A percentile compares a stretch with the other conserved stretches of the same genome.
Evolutionary conservation across 2,113 vertebrate genomes (phyloP).

Genomic region (Gymnarchus niloticus): DNA sequence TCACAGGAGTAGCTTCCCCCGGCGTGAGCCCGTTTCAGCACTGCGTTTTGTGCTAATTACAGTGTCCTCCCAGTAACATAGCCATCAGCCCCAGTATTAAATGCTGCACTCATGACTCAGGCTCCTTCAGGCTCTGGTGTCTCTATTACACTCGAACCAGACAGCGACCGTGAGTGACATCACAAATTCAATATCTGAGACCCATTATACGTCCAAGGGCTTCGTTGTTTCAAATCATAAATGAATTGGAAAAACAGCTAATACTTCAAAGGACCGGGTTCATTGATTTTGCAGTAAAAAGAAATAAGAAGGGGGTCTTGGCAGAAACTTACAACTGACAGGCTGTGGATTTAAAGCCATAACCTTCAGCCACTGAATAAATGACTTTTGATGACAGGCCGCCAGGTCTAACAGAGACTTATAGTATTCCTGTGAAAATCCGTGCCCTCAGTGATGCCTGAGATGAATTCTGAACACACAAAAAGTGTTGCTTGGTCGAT

Average conservation of each 20-base stretch:
- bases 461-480: neutral
- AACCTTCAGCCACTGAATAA: slow-evolving; percentile 27
- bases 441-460: neutral
- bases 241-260: slow-evolving; percentile 23
- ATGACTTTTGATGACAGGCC: slow-evolving; percentile 19
- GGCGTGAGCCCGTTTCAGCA: neutral
- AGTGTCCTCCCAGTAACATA: neutral
- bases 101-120: neutral
- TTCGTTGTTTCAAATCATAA: slow-evolving; percentile 22
- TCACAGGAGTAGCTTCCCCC: neutral
- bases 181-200: slow-evolving; percentile 13
- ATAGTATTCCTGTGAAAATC: neutral
- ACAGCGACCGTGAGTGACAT: neutral
- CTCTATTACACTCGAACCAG: neutral
- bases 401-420: neutral
- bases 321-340: slow-evolving; percentile 10
- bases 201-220: slow-evolving; percentile 3
- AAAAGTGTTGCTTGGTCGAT: neutral
- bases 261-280: slow-evolving; percentile 18
- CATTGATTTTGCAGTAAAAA: slow-evolving; percentile 26
- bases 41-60: neutral
- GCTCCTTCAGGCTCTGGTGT: neutral
- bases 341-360: slow-evolving; percentile 22
- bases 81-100: neutral
- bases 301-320: slow-evolving; percentile 11